These are phyloP conservation scores for Apis dorsata DNA, from an alignment of 1,140 invertebrate genomes.

Conservation along the genomic window DNA sequence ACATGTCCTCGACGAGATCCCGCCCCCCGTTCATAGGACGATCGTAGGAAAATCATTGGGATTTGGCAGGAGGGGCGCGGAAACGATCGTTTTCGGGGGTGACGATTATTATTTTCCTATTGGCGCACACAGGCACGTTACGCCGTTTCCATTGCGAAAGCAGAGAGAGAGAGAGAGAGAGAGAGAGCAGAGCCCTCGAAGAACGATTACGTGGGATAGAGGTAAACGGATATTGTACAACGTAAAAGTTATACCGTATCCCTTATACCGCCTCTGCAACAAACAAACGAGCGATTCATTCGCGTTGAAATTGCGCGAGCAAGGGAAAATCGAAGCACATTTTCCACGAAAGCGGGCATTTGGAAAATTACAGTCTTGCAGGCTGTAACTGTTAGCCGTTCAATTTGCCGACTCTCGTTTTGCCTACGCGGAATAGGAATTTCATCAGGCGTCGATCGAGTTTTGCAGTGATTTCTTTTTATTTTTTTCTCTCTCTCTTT, in stretches of 20 bases:
- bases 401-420: slow-evolving; percentile 66
- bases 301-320: slow-evolving; percentile 12
- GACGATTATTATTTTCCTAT: slow-evolving; percentile 16
- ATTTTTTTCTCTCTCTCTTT: no score
- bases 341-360: slow-evolving; percentile 59
- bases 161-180: no score
- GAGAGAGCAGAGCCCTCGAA: background rate
- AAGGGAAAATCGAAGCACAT: slow-evolving; percentile 57
- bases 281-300: slow-evolving; percentile 31
- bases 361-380: slow-evolving; percentile 61
- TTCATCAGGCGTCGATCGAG: slow-evolving; percentile 28
- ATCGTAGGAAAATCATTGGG: slow-evolving; percentile 39
- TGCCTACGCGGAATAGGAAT: slow-evolving; percentile 14
- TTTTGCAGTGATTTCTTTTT: background rate
- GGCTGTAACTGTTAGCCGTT: slow-evolving; percentile 57
- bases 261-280: slow-evolving; percentile 11
- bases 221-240: slow-evolving; percentile 33
- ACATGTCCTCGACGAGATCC: background rate
- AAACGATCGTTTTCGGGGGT: background rate
- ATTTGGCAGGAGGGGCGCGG: background rate
- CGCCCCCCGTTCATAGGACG: slow-evolving; percentile 23
- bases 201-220: slow-evolving; percentile 30
- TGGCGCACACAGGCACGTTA: no score
- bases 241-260: slow-evolving; percentile 1
- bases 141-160: slow-evolving; percentile 21